These are phyloP conservation scores for Perizoma flavofasciatum DNA, from an alignment of 2,888 invertebrate species.

Conservation along the genomic window DNA sequence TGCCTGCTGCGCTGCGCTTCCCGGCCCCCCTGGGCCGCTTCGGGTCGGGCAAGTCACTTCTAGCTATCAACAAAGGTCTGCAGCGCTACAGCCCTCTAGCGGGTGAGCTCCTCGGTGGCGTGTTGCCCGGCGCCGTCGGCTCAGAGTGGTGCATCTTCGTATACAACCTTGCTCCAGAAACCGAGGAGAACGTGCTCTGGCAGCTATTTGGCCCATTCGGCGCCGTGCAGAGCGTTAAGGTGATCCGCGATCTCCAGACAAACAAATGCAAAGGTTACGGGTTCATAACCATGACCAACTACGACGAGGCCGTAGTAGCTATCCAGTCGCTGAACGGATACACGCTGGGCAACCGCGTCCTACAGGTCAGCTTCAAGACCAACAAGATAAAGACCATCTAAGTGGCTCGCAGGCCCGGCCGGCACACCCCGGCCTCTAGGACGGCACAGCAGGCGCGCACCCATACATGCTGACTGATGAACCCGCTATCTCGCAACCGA, in stretches of 20 bases:
- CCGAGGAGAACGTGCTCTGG: slow-evolving; percentile 98
- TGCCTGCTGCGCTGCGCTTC: slow-evolving; percentile 88
- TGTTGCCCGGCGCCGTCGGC: slow-evolving; percentile 89
- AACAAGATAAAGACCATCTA: slow-evolving; percentile 90
- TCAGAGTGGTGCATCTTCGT: slow-evolving; percentile 97
- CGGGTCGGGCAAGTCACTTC: slow-evolving; percentile 95
- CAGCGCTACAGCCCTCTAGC: slow-evolving; percentile 94
- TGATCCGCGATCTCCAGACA: slow-evolving; percentile 95
- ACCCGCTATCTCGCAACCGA: slow-evolving; percentile 34
- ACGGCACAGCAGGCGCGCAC: slow-evolving; percentile 82
- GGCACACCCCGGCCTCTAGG: slow-evolving; percentile 77
- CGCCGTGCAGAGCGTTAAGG: slow-evolving; percentile 96
- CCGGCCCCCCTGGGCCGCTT: slow-evolving; percentile 88
- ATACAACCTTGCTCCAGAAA: slow-evolving; percentile 97
- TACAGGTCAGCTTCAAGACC: slow-evolving; percentile 97
- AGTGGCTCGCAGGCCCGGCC: slow-evolving; percentile 75
- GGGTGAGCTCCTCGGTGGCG: slow-evolving; percentile 90
- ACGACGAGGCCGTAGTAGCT: slow-evolving; percentile 96
- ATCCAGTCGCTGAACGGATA: slow-evolving; percentile 96
- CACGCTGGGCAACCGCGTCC: slow-evolving; percentile 94
- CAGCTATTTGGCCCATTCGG: slow-evolving; percentile 98
- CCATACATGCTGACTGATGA: slow-evolving; percentile 66
- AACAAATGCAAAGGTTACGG: slow-evolving; percentile 98
- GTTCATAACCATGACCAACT: slow-evolving; percentile 97
- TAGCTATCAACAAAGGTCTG: slow-evolving; percentile 90